Evolutionary conservation across 2,113 vertebrate genomes (phyloP).

Genomic region (Xenotilapia caudafasciata): DNA sequence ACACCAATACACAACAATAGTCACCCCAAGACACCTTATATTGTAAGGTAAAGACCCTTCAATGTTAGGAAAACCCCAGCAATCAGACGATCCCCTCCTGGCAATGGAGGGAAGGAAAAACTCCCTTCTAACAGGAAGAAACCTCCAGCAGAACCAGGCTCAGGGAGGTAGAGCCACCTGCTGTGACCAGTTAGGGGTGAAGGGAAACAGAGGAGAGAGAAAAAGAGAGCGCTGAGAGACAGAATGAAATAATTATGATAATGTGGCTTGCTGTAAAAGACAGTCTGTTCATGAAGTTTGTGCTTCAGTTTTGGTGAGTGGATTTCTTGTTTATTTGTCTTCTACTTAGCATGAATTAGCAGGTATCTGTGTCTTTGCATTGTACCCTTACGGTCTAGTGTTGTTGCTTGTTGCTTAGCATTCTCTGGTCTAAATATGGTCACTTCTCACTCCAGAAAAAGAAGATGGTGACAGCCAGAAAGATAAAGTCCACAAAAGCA

Average conservation of each 20-base stretch:
- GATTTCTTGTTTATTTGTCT: background rate
- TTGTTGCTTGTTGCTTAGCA: background rate
- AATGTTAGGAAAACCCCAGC: background rate
- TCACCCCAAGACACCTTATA: background rate
- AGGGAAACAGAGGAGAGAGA: background rate
- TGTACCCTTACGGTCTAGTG: background rate
- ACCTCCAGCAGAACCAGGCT: background rate
- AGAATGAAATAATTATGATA: background rate
- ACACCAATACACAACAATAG: background rate
- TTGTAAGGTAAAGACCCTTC: background rate
- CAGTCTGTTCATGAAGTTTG: background rate
- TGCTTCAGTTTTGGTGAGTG: background rate
- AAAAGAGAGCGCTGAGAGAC: background rate
- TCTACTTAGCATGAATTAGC: background rate
- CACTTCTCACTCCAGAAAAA: background rate
- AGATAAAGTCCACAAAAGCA: background rate
- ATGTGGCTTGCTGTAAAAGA: background rate
- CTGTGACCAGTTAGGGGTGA: background rate
- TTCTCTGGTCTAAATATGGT: background rate
- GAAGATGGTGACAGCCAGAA: background rate
- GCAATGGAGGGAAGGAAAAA: background rate
- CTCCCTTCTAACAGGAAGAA: background rate
- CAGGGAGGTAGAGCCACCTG: background rate
- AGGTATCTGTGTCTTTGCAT: background rate
- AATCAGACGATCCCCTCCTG: background rate